These are phyloP conservation scores for Syngnathoides biaculeatus DNA, from an alignment of 2,113 vertebrate genomes.

Conservation along the genomic window DNA sequence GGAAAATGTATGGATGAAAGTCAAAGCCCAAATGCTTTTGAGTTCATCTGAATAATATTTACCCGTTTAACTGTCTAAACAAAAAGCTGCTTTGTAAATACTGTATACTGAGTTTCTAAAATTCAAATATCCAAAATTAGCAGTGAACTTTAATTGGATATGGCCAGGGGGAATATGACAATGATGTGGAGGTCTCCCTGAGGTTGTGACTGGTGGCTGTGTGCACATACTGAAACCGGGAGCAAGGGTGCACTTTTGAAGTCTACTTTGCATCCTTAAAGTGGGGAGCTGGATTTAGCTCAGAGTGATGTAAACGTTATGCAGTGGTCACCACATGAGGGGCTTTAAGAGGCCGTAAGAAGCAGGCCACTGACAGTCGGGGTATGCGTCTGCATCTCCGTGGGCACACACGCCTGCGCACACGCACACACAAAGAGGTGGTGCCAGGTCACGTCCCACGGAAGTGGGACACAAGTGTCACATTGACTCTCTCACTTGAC, in stretches of 20 bases:
- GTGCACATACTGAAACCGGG: not conserved
- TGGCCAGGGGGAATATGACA: no score
- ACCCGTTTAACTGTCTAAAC: no score
- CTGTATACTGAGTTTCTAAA: no score
- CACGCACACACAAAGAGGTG: conserved; percentile 2
- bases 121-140: no score
- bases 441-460: conserved; percentile 38
- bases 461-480: conserved; percentile 57
- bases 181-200: not conserved
- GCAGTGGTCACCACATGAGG: not conserved
- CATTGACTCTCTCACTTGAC: conserved; percentile 38
- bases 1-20: no score
- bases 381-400: not conserved
- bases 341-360: not conserved
- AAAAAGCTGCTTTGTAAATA: not conserved
- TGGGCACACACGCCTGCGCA: not conserved
- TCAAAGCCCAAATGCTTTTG: no score
- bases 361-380: not conserved
- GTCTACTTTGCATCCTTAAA: no score
- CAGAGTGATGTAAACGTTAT: not conserved
- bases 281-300: not conserved
- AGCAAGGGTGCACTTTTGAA: no score
- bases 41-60: no score
- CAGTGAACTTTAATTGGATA: no score
- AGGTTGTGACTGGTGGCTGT: not conserved